Evolutionary conservation across 2,888 invertebrate species (phyloP).

Genomic region (Ichneumon xanthorius): DNA sequence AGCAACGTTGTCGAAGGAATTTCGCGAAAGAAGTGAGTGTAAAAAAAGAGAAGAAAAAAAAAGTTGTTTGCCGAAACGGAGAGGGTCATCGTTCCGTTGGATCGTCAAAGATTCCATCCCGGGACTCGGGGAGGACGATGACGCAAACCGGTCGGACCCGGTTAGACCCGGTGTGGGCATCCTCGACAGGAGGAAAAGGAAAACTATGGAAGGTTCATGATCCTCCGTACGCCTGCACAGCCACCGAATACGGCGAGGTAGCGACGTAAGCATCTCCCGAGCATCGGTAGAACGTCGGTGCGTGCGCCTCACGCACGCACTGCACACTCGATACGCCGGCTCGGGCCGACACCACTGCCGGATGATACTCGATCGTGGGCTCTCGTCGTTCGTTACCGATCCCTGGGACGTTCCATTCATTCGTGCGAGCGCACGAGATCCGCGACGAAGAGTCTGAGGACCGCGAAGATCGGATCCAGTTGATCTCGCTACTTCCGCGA

Average conservation of each 20-base stretch:
- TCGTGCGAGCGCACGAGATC: slow-evolving; percentile 45
- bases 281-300: slow-evolving; percentile 42
- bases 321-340: slow-evolving; percentile 51
- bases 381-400: slow-evolving; percentile 62
- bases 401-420: slow-evolving; percentile 60
- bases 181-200: slow-evolving; percentile 21
- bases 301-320: slow-evolving; percentile 32
- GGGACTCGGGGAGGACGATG: slow-evolving; percentile 52
- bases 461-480: slow-evolving; percentile 3
- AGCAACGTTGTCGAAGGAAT: slow-evolving; percentile 6
- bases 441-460: not conserved
- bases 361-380: slow-evolving; percentile 29
- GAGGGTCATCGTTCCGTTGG: slow-evolving; percentile 13
- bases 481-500: slow-evolving; percentile 50
- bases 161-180: slow-evolving; percentile 52
- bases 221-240: slow-evolving; percentile 34
- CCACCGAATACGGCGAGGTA: slow-evolving; percentile 62
- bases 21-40: not conserved
- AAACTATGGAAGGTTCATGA: slow-evolving; percentile 53
- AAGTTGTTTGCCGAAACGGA: slow-evolving; percentile 33
- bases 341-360: slow-evolving; percentile 1
- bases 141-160: slow-evolving; percentile 67
- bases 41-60: not conserved
- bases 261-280: slow-evolving; percentile 33
- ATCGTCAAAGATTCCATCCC: slow-evolving; percentile 46